These are phyloP conservation scores for Chalcis sispes DNA, from an alignment of 2,888 invertebrate species.

Conservation along the genomic window DNA sequence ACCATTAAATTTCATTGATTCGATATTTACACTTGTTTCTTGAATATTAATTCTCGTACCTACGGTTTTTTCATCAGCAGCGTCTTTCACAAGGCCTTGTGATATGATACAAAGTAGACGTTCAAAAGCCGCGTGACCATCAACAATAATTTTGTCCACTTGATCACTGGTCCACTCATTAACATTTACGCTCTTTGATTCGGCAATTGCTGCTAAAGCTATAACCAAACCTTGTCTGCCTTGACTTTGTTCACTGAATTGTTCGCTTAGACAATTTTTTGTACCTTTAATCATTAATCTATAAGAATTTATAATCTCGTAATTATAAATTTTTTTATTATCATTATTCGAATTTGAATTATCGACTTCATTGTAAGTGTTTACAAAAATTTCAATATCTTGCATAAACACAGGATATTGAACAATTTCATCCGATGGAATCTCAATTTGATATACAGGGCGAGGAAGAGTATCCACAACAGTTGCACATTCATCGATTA, in stretches of 20 bases:
- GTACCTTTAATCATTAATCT: slow-evolving; percentile 67
- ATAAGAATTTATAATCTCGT: slow-evolving; percentile 64
- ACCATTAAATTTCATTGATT: slow-evolving; percentile 51
- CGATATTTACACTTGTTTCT: slow-evolving; percentile 54
- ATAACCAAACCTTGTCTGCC: slow-evolving; percentile 69
- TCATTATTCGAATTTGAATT: neutral
- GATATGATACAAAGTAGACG: slow-evolving; percentile 64
- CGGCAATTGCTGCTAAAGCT: slow-evolving; percentile 65
- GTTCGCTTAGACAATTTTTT: slow-evolving; percentile 62
- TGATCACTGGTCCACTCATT: slow-evolving; percentile 60
- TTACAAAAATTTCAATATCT: slow-evolving; percentile 59
- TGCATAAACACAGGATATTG: slow-evolving; percentile 69
- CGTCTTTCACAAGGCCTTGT: slow-evolving; percentile 54
- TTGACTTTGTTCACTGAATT: slow-evolving; percentile 58
- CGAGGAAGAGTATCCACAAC: slow-evolving; percentile 64
- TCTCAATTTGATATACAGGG: slow-evolving; percentile 61
- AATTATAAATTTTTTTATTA: slow-evolving; percentile 56
- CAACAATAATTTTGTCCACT: slow-evolving; percentile 48
- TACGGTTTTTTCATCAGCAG: slow-evolving; percentile 39
- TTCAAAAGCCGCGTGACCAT: slow-evolving; percentile 62
- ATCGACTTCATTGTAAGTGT: slow-evolving; percentile 21
- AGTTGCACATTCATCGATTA: slow-evolving; percentile 51
- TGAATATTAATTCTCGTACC: neutral
- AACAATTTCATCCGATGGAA: slow-evolving; percentile 43
- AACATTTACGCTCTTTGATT: slow-evolving; percentile 64